Evolutionary conservation across 2,113 vertebrate genomes (phyloP).

Genomic region (Ptilorrhoa leucosticta): DNA sequence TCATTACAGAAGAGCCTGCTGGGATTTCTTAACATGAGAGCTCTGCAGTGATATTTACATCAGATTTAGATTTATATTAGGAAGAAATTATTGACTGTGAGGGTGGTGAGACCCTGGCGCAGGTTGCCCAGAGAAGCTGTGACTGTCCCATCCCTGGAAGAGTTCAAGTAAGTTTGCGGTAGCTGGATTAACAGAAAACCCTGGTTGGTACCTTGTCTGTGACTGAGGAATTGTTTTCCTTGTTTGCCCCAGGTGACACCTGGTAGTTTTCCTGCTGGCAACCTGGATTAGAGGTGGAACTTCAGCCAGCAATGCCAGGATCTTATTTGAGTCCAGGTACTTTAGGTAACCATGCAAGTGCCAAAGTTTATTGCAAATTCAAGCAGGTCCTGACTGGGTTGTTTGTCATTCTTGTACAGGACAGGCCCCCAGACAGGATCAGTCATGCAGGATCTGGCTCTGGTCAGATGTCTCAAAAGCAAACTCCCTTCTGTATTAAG

Average conservation of each 20-base stretch:
- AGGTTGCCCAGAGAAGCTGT: neutral
- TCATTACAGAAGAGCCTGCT: neutral
- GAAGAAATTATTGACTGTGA: neutral
- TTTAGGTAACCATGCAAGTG: neutral
- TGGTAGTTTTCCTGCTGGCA: neutral
- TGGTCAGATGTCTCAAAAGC: neutral
- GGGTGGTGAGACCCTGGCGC: neutral
- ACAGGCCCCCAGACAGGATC: too few relatives aligned
- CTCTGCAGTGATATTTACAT: neutral
- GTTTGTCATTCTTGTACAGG: neutral
- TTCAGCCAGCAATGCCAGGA: neutral
- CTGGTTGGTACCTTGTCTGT: neutral
- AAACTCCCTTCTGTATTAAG: neutral
- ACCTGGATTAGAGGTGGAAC: neutral
- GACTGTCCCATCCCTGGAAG: neutral
- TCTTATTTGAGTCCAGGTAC: fast-evolving
- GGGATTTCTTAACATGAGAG: neutral
- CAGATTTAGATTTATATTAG: neutral
- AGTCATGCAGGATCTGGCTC: neutral
- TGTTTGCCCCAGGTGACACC: neutral
- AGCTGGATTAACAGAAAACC: neutral
- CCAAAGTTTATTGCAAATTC: neutral
- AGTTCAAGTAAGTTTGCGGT: neutral
- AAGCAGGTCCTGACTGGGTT: neutral
- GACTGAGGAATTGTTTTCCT: neutral